Evolutionary conservation across 2,113 vertebrate species (phyloP).

Genomic region (Colistium nudipinnis): DNA sequence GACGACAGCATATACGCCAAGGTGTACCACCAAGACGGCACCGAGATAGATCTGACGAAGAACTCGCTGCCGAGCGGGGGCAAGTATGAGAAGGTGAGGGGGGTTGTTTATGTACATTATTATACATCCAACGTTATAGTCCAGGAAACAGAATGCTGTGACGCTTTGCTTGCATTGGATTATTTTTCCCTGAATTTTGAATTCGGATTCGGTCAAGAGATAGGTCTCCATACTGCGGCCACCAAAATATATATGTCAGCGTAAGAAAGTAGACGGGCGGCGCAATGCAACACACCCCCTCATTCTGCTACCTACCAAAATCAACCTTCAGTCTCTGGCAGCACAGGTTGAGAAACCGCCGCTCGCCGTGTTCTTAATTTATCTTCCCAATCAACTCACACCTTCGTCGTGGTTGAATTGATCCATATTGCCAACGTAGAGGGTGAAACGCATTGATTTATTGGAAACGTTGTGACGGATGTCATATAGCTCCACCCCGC

Average conservation of each 20-base stretch:
- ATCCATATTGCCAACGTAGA: conserved; percentile 38
- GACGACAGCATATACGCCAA: conserved; percentile 87
- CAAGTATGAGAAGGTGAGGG: conserved; percentile 94
- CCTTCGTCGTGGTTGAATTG: conserved; percentile 36
- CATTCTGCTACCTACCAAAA: conserved; percentile 48
- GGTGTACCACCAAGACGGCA: conserved; percentile 88
- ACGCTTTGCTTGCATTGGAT: too few species aligned
- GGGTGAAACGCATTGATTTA: conserved; percentile 42
- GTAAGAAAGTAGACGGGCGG: too few species aligned
- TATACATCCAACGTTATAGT: too few species aligned
- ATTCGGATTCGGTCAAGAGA: too few species aligned
- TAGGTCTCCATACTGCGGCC: too few species aligned
- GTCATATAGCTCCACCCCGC: conserved; percentile 3
- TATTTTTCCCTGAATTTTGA: too few species aligned
- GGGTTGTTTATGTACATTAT: too few species aligned
- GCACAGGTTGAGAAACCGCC: conserved; percentile 34
- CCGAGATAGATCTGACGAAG: conserved; percentile 90
- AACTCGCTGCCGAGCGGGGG: conserved; percentile 91
- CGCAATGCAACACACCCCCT: conserved; percentile 7
- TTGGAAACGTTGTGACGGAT: conserved; percentile 45
- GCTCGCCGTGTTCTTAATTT: conserved; percentile 46
- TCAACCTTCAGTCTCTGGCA: conserved; percentile 39
- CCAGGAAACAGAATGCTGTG: too few species aligned
- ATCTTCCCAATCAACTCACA: conserved; percentile 61
- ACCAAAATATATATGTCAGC: too few species aligned